Base-by-base conservation (phyloP, 2,113 vertebrate genomes). In the Cromileptes altivelis region DNA sequence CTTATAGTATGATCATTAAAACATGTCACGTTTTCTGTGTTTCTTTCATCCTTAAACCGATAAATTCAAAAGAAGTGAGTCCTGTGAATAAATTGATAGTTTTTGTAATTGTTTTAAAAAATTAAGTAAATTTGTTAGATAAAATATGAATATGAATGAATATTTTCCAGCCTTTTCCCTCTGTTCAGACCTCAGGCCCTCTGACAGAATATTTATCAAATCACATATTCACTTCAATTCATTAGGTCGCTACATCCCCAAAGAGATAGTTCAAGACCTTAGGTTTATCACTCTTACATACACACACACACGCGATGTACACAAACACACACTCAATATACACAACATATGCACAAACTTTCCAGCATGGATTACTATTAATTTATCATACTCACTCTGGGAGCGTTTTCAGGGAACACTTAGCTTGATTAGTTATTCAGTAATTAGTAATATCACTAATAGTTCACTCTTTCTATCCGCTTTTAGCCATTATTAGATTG, bases 391-490 rank as follows among this genome's bases (percentile, higher is more conserved):
- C n/a, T 70, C 25, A 62, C 75, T 79, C 62, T 78, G 73, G 63
- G 68, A 80, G 81, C 8, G 19, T 87, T 91, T 88, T 90, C 75
- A 80, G 76, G 60, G 71, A 88, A 87, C 93, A 94, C 92, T 93
- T 91, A 91, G 85, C 21, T 73, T 88, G 91, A 94, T 94, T 92
- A 77, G 84, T 88, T 87, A 82, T 85, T 92, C 80, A 81, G 75
- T 89, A 92, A 94, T 92, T 91, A 93, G 87, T 86, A 90, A 91
- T 92, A 91, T 91, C 76, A 83, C 87, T 92, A 91, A 93, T 88
- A 90, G 91, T 91, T 90, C 75, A 61, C 68, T 85, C n/a, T 87
- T 92, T 92, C 91, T 87, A 82, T 92, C 73, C 27, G 7, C 90
- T 92, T 90, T 92, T 81, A 78, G 85, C 88, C 86, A 87, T 94